phyloP scores from a whole-genome alignment of 2,888 invertebrate genomes.

The Lamproptera curius region DNA sequence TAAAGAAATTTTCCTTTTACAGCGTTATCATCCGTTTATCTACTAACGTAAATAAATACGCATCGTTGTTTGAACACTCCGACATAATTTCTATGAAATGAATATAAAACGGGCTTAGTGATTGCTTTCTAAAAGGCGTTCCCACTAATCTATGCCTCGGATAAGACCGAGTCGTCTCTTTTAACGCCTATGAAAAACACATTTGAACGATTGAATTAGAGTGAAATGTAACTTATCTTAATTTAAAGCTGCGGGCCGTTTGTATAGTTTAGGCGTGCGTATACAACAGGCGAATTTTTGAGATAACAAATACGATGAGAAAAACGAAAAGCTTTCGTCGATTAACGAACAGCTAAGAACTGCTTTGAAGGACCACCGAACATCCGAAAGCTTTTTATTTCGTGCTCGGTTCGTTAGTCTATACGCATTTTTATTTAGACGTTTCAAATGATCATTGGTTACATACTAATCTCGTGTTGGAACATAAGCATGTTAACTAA shows the following conservation, averaged over 20 bases:
- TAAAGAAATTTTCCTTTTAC: too few relatives aligned
- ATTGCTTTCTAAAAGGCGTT: not conserved
- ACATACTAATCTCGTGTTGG: constrained; percentile 24
- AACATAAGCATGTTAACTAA: constrained; percentile 18
- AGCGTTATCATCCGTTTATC: too few relatives aligned
- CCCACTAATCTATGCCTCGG: not conserved
- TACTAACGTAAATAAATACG: too few relatives aligned
- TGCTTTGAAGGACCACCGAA: too few relatives aligned
- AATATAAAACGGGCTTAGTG: not conserved
- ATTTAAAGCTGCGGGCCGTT: constrained; percentile 50
- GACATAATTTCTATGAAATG: not conserved
- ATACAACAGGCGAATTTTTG: constrained; percentile 45
- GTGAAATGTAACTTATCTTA: constrained; percentile 67
- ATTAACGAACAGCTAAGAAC: too few relatives aligned
- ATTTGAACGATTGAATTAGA: constrained; percentile 52
- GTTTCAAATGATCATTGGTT: constrained; percentile 28
- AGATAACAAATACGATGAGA: too few relatives aligned
- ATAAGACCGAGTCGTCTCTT: constrained; percentile 29
- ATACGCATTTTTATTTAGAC: too few relatives aligned
- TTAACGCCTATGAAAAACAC: constrained; percentile 23
- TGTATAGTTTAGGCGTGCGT: constrained; percentile 45
- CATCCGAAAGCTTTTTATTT: too few relatives aligned
- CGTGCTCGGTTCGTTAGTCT: too few relatives aligned
- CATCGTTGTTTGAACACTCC: too few relatives aligned
- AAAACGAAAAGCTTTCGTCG: too few relatives aligned